A percentile compares a stretch with the other conserved stretches of the same genome.
Conservation (phyloP, 92 coral and sea anemone genomes). For the Actinernus sp. region DNA sequence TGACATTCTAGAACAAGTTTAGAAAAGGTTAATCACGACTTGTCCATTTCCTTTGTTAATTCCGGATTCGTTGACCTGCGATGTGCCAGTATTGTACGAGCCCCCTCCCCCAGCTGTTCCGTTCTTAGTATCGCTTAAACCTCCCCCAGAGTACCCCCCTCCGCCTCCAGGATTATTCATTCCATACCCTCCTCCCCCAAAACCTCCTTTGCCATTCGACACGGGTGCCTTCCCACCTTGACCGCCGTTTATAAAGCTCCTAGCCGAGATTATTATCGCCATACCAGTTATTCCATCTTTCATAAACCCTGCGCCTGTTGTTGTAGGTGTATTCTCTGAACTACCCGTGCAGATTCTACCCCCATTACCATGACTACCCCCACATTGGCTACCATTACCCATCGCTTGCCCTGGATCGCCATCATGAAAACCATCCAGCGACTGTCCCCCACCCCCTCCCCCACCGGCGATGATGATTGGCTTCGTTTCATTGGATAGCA, state of each 20-base stretch:
- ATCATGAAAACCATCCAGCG: conserved; percentile 28
- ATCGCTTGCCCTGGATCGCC: conserved; percentile 89
- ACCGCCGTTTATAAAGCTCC: conserved; percentile 45
- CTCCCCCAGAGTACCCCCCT: conserved; percentile 93
- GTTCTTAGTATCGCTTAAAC: conserved; percentile 38
- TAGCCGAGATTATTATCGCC: too few species aligned
- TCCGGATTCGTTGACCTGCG: conserved; percentile 22
- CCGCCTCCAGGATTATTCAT: conserved; percentile 79
- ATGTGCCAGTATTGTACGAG: conserved; percentile 54
- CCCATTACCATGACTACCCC: conserved; percentile 65
- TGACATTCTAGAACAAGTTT: too few species aligned
- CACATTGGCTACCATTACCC: conserved; percentile 73
- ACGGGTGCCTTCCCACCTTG: conserved; percentile 65
- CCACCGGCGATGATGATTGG: conserved; percentile 90
- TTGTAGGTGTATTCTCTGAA: neutral
- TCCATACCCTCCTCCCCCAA: conserved; percentile 78
- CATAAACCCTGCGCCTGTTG: conserved; percentile 22
- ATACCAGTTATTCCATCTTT: neutral
- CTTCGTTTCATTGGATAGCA: conserved; percentile 5
- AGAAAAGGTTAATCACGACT: conserved; percentile 18
- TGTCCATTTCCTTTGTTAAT: conserved; percentile 54
- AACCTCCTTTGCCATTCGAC: conserved; percentile 52
- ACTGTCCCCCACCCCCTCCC: conserved; percentile 88
- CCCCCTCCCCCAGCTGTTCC: conserved; percentile 85
- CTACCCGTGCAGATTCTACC: conserved; percentile 55